These are phyloP conservation scores for Ceratoteleas bidentatus DNA, from an alignment of 1,140 invertebrate species.

Conservation along the genomic window DNA sequence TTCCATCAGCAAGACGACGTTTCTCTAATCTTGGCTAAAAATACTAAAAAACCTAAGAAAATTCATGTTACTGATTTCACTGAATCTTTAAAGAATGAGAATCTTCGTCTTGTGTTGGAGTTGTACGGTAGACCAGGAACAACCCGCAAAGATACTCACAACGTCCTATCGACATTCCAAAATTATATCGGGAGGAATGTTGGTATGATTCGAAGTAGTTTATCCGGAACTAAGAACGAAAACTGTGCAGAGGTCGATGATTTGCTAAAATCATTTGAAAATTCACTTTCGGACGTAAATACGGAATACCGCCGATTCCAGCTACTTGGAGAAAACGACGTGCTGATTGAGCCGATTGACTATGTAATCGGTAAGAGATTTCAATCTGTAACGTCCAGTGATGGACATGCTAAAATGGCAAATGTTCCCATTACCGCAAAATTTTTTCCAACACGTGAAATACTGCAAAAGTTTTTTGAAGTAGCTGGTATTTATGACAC, in stretches of 20 bases:
- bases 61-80: too few relatives aligned
- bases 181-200: neutral
- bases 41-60: too few relatives aligned
- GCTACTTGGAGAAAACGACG: slow-evolving; percentile 5
- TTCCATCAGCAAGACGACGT: too few relatives aligned
- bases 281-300: neutral
- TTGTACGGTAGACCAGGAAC: slow-evolving; percentile 12
- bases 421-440: slow-evolving; percentile 1
- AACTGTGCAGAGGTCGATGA: neutral
- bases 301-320: slow-evolving; percentile 22
- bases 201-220: neutral
- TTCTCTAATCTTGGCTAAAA: too few relatives aligned
- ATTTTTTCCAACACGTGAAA: slow-evolving; percentile 6
- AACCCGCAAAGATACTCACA: slow-evolving; percentile 6
- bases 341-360: neutral
- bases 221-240: neutral
- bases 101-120: slow-evolving; percentile 2
- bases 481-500: slow-evolving; percentile 9
- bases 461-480: slow-evolving; percentile 26
- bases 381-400: neutral
- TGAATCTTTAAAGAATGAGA: slow-evolving; percentile 3
- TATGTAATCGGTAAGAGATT: slow-evolving; percentile 20
- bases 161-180: slow-evolving; percentile 6
- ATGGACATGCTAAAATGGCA: slow-evolving; percentile 2
- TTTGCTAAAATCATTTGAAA: neutral